These are phyloP conservation scores for Papio anubis DNA, from an alignment of 2,113 vertebrate species.

Conservation along the genomic window DNA sequence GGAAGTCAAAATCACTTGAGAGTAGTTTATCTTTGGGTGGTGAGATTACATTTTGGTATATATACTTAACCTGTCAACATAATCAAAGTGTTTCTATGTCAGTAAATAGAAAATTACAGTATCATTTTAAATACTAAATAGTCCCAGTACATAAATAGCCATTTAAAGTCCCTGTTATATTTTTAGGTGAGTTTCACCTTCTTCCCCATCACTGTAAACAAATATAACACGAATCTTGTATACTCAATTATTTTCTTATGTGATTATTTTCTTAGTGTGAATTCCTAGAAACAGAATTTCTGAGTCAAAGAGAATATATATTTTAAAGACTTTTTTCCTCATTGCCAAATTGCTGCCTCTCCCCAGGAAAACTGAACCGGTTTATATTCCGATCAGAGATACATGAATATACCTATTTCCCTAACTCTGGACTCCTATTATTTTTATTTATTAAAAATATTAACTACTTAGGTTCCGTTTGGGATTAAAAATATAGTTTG, in stretches of 20 bases:
- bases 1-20: background rate
- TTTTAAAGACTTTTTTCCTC: background rate
- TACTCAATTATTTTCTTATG: background rate
- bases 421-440: background rate
- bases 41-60: background rate
- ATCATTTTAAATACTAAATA: background rate
- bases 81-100: background rate
- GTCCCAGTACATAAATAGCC: background rate
- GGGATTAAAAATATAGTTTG: background rate
- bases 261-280: conserved; percentile 27
- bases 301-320: background rate
- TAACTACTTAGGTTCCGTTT: conserved; percentile 4
- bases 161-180: conserved; percentile 6
- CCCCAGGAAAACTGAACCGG: background rate
- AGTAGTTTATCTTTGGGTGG: background rate
- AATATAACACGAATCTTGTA: background rate
- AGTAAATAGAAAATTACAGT: background rate
- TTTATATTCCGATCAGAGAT: conserved; percentile 13
- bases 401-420: background rate
- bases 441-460: background rate
- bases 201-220: background rate
- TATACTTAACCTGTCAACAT: background rate
- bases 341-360: background rate
- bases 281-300: background rate
- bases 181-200: background rate